Conservation (phyloP, 2,113 vertebrate species). For the Entomyzon cyanotis region DNA sequence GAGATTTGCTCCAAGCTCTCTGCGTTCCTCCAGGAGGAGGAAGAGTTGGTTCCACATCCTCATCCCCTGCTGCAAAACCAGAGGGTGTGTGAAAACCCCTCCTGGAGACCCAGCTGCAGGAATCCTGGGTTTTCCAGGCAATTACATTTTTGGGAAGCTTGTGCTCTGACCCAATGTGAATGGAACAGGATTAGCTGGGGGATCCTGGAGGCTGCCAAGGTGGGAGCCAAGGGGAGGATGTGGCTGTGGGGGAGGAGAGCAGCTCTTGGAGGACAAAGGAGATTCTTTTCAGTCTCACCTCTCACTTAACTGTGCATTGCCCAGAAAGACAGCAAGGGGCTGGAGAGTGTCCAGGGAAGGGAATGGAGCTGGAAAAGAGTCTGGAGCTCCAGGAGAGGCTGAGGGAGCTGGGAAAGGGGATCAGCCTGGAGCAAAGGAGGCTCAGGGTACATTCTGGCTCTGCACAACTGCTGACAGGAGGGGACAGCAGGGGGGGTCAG, state of each 20-base stretch:
- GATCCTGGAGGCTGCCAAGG: slow-evolving; percentile 6
- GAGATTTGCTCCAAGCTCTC: neutral
- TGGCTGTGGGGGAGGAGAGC: neutral
- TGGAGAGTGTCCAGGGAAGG: neutral
- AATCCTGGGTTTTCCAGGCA: slow-evolving; percentile 15
- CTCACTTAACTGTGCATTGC: neutral
- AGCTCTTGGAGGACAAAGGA: neutral
- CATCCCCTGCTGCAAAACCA: neutral
- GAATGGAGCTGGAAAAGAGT: fast-evolving
- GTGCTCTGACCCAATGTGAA: neutral
- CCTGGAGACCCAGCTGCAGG: slow-evolving; percentile 48
- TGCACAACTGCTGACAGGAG: neutral
- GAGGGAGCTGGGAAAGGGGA: neutral
- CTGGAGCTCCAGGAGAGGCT: neutral
- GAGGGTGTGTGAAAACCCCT: slow-evolving; percentile 65
- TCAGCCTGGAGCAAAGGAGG: neutral
- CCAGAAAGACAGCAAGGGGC: neutral
- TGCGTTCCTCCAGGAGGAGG: slow-evolving; percentile 11
- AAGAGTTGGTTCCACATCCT: slow-evolving; percentile 3
- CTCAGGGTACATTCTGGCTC: neutral
- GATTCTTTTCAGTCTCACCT: neutral
- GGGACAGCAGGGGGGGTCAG: fast-evolving
- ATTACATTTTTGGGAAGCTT: slow-evolving; percentile 37
- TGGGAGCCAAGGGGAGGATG: neutral
- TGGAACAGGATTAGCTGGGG: neutral